phyloP scores from a whole-genome alignment of 2,113 vertebrate species.

The Fregata magnificens region DNA sequence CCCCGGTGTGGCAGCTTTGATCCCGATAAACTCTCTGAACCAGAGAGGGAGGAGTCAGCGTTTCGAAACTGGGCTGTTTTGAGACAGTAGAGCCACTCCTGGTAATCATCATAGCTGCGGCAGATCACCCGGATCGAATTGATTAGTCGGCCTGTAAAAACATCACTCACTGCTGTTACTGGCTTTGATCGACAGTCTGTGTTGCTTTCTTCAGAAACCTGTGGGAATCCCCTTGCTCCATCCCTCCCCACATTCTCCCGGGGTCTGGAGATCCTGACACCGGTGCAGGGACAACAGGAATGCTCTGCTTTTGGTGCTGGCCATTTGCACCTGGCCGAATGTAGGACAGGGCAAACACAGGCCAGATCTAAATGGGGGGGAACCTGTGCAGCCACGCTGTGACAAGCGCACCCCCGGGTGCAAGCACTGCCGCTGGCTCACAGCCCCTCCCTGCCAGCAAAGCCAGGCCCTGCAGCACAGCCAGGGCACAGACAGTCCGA shows the following conservation, averaged over 20 bases:
- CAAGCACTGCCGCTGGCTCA: not conserved
- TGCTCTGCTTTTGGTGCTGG: not conserved
- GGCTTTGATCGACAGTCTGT: accelerated
- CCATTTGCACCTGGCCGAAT: not conserved
- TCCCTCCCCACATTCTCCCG: accelerated
- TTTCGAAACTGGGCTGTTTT: constrained; percentile 56
- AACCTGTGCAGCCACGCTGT: not conserved
- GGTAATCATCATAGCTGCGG: constrained; percentile 70
- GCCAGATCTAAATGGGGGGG: not conserved
- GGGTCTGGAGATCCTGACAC: not conserved
- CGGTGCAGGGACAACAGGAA: accelerated
- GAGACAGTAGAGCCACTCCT: constrained; percentile 76
- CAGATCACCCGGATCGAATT: constrained; percentile 80
- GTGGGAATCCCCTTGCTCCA: not conserved
- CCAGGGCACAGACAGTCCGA: not conserved
- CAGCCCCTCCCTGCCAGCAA: not conserved
- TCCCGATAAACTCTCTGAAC: constrained; percentile 68
- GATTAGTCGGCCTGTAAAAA: constrained; percentile 70
- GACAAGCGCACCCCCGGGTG: not conserved
- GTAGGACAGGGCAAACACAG: not conserved
- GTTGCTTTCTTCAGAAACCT: not conserved
- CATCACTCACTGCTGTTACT: accelerated
- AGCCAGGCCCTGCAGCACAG: not conserved
- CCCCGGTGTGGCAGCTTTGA: not conserved
- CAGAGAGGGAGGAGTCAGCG: constrained; percentile 6